These are phyloP conservation scores for Gambusia affinis DNA, from an alignment of 2,113 vertebrate genomes.

Conservation along the genomic window DNA sequence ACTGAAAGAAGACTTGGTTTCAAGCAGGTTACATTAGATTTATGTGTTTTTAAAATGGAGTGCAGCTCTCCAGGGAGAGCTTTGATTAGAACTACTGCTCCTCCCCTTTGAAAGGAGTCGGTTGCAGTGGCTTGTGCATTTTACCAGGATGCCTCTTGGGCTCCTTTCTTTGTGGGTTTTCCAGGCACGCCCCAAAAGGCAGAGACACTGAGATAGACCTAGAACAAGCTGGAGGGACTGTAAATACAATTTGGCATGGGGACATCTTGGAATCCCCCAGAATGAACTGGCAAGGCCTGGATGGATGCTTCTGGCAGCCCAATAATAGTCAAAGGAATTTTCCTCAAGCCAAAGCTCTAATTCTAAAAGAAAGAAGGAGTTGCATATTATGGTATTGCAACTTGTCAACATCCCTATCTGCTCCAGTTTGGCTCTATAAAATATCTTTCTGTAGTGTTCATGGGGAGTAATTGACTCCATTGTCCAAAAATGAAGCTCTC, in stretches of 20 bases:
- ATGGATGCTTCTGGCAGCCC: too few relatives aligned
- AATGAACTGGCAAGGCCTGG: not conserved
- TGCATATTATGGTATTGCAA: constrained; percentile 1
- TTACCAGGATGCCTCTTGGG: not conserved
- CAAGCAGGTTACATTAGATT: not conserved
- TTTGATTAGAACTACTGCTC: not conserved
- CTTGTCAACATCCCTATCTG: constrained; percentile 55
- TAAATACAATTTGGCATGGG: not conserved
- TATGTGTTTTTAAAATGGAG: not conserved
- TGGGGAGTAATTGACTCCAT: constrained; percentile 66
- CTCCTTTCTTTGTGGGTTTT: not conserved
- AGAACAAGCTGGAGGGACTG: not conserved
- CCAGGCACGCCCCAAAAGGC: not conserved
- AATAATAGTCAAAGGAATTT: too few relatives aligned
- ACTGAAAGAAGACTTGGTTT: not conserved
- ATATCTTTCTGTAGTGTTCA: constrained; percentile 40
- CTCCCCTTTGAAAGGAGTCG: not conserved
- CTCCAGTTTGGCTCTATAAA: constrained; percentile 41
- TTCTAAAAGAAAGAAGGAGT: too few relatives aligned
- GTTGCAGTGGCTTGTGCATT: not conserved
- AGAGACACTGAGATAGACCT: not conserved
- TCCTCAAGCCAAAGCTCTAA: too few relatives aligned
- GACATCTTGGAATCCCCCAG: not conserved
- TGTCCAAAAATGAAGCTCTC: constrained; percentile 72
- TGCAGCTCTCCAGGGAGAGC: not conserved